phyloP scores from a whole-genome alignment of 2,113 vertebrate species.

The Gymnarchus niloticus region DNA sequence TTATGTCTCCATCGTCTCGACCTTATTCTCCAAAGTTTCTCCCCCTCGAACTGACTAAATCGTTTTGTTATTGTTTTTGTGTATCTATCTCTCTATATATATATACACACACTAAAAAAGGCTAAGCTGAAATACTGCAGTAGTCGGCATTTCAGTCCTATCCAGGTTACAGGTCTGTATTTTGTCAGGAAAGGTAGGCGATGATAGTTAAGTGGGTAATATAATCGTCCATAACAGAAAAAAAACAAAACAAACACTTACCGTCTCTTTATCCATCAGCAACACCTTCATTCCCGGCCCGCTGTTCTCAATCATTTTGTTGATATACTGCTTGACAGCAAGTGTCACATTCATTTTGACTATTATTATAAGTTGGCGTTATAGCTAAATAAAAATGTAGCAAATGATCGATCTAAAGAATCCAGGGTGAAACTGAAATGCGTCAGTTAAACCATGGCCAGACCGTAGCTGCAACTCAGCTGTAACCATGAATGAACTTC shows the following conservation, averaged over 20 bases:
- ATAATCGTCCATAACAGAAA: background rate
- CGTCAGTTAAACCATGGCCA: background rate
- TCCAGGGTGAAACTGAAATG: background rate
- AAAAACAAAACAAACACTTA: constrained; percentile 46
- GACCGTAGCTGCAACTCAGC: background rate
- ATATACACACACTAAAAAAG: background rate
- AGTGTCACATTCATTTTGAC: constrained; percentile 84
- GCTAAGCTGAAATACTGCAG: background rate
- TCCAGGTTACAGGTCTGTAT: no score
- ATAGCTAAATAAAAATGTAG: background rate
- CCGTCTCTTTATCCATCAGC: constrained; percentile 94
- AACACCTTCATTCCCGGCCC: constrained; percentile 94
- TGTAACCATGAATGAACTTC: constrained; percentile 10
- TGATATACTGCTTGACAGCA: constrained; percentile 88
- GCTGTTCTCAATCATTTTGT: constrained; percentile 93
- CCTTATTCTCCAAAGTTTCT: background rate
- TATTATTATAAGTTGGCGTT: background rate
- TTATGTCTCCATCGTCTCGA: background rate
- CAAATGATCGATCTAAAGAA: background rate
- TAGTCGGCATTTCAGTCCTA: background rate
- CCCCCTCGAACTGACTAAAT: background rate
- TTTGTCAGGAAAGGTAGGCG: no score
- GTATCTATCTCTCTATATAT: background rate
- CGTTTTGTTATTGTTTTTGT: background rate
- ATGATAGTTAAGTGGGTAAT: no score